Conservation (phyloP, 64 coral and sea anemone genomes). For the Montipora cactus region DNA sequence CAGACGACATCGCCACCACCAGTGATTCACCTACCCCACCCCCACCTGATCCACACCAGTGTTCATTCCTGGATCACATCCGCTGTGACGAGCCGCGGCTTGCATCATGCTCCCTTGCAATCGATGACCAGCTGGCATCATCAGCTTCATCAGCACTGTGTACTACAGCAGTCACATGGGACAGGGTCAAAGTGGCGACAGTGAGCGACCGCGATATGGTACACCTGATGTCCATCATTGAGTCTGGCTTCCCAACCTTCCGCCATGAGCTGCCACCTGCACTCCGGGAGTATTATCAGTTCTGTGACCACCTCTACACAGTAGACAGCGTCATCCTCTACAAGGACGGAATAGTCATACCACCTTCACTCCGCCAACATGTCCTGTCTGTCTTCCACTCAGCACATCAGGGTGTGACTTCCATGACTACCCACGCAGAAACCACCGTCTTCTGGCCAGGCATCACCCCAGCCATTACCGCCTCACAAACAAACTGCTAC, state of each 20-base stretch:
- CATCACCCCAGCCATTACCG: slow-evolving; percentile 40
- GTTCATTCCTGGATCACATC: slow-evolving; percentile 26
- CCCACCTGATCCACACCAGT: not conserved
- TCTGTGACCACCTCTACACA: slow-evolving; percentile 40
- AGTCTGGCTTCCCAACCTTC: slow-evolving; percentile 56
- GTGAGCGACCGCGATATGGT: slow-evolving; percentile 17
- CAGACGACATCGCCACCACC: slow-evolving; percentile 46
- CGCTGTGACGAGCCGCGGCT: not conserved
- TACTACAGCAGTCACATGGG: slow-evolving; percentile 23
- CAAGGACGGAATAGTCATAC: slow-evolving; percentile 27
- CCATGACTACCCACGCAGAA: slow-evolving; percentile 20
- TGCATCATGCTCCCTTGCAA: not conserved
- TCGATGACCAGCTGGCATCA: slow-evolving; percentile 6
- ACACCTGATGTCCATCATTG: slow-evolving; percentile 1
- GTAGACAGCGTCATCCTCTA: slow-evolving; percentile 54
- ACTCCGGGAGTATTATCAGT: slow-evolving; percentile 54
- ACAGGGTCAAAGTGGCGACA: not conserved
- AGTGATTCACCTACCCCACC: not conserved
- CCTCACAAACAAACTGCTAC: not conserved
- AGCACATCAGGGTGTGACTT: slow-evolving; percentile 54
- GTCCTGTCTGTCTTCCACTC: slow-evolving; percentile 29
- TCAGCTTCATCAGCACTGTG: slow-evolving; percentile 12
- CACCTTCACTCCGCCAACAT: not conserved
- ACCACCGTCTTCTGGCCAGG: slow-evolving; percentile 56
- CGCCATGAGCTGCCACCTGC: slow-evolving; percentile 33